Evolutionary conservation across 1,140 invertebrate genomes (phyloP).

Genomic region (Eubasilissa regina): DNA sequence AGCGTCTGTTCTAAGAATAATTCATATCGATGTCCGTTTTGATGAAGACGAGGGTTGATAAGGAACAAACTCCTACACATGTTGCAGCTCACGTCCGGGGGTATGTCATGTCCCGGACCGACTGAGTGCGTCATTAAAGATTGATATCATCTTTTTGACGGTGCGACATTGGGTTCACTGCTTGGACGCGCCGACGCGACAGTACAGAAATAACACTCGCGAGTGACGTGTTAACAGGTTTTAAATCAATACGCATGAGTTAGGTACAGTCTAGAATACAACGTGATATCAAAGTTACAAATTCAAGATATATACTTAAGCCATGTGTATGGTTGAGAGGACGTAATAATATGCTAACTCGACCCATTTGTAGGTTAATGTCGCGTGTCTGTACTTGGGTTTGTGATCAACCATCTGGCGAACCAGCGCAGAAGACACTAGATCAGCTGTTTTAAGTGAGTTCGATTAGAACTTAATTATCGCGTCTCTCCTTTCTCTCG

Average conservation of each 20-base stretch:
- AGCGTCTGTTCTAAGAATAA: conserved; percentile 29
- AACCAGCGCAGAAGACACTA: no score
- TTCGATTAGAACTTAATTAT: no score
- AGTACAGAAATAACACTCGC: conserved; percentile 22
- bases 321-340: no score
- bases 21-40: conserved; percentile 45
- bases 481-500: no score
- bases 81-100: conserved; percentile 35
- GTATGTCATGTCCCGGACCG: conserved; percentile 39
- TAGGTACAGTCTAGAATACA: no score
- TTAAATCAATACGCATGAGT: conserved; percentile 3
- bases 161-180: conserved; percentile 20
- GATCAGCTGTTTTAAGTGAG: no score
- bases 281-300: no score
- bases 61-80: conserved; percentile 42
- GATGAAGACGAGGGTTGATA: conserved; percentile 53
- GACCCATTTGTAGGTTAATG: no score
- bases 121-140: conserved; percentile 52
- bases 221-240: conserved; percentile 36
- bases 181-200: conserved; percentile 27
- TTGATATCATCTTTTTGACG: conserved; percentile 52
- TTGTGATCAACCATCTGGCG: no score
- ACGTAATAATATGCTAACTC: no score
- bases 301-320: no score
- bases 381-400: no score